Base-by-base conservation (phyloP, 2,113 vertebrate species). In the Mionectes macconnelli region DNA sequence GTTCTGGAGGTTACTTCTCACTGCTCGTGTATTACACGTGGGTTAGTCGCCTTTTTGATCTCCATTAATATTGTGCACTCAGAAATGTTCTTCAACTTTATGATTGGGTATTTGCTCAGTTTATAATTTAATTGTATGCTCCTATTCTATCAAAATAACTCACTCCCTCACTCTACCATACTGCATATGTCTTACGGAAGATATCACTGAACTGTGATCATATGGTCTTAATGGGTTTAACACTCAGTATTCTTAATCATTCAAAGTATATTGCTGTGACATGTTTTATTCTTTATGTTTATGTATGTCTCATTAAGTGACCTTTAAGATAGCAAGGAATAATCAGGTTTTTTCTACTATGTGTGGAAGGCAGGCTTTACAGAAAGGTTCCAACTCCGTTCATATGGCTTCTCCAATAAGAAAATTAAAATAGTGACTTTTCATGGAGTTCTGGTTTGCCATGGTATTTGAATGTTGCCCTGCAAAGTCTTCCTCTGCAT, bases 1-100 rank as follows among this genome's bases (percentile, higher is more conserved):
- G 95, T 90, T 94, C 91, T 86, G 63, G 70, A 93, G 95, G 93
- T 95, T 96, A 93, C 84, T 96, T 95, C 67, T 96, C 79, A 42
- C 79, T 96, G 55, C 78, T 96, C 91, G 85, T 94, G 94, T 96
- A 95, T 97, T 96, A 96, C 90, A 94, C 59, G 49, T 79, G 64
- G 93, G 92, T 96, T 96, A 95, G 88, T 93, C 94, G 90, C 75
- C 82, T 91, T 93, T 92, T 94, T 93, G 90, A 94, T 96, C 93
- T 93, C 93, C 85, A 88, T 96, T 97, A 96, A 95, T 96, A 90
- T 66, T 85, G 72, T 88, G 72, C 82, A 33, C 82, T 96, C 75
- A 70, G 76, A 96, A 84, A 40, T 90, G 84, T 90, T 96, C 84
- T 91, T 93, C 82, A 92, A 40, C 63, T 85, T 88, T 86, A 93